A percentile compares a stretch with the other conserved stretches of the same genome.
Evolutionary conservation across 2,113 vertebrate species (phyloP).

Genomic region (Phrynocephalus versicolor): DNA sequence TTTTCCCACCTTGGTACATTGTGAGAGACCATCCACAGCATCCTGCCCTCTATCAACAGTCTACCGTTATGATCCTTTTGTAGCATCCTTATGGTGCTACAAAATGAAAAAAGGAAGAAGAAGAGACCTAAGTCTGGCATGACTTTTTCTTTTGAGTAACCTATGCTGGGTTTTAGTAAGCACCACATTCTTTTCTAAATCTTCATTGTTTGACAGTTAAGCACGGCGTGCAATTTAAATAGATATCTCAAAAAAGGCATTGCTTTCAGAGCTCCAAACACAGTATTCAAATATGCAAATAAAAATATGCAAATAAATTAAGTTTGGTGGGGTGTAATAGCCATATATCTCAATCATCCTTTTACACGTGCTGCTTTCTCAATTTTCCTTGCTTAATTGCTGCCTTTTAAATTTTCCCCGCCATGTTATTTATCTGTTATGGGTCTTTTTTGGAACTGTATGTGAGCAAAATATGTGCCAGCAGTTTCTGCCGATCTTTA

Average conservation of each 20-base stretch:
- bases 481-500: neutral
- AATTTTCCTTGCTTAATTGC: constrained; percentile 24
- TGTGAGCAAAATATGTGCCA: constrained; percentile 7
- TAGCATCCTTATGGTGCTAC: too few relatives aligned
- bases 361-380: constrained; percentile 9
- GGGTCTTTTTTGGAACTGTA: neutral
- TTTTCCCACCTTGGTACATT: too few relatives aligned
- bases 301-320: constrained; percentile 22
- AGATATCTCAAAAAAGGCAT: constrained; percentile 46
- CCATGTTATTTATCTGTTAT: constrained; percentile 14
- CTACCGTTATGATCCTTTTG: too few relatives aligned
- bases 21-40: too few relatives aligned
- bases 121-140: too few relatives aligned
- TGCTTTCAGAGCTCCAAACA: constrained; percentile 34
- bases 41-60: too few relatives aligned
- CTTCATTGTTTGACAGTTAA: neutral
- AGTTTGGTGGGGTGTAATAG: constrained; percentile 6
- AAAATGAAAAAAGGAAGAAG: too few relatives aligned
- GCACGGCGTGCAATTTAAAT: constrained; percentile 56
- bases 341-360: constrained; percentile 17
- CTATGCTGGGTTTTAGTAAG: too few relatives aligned
- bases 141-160: too few relatives aligned
- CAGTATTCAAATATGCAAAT: constrained; percentile 22
- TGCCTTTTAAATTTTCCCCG: neutral
- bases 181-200: neutral